Conservation (phyloP, 2,888 invertebrate species). For the Aleiodes alternator region DNA sequence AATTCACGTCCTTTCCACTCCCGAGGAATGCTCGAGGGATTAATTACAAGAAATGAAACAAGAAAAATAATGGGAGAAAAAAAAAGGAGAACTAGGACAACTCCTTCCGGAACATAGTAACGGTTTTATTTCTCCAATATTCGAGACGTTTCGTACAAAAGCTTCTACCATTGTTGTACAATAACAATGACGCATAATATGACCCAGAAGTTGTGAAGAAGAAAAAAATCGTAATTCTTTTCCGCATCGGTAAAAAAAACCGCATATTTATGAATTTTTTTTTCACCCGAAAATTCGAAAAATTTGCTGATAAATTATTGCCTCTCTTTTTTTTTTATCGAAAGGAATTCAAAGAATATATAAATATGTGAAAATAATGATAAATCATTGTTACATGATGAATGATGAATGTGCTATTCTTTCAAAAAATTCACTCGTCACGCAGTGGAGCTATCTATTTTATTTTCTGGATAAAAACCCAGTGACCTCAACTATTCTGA, state of each 20-base stretch:
- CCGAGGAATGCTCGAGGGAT: background rate
- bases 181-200: conserved; percentile 16
- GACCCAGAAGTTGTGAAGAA: conserved; percentile 7
- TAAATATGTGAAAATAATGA: no score
- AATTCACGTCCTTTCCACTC: no score
- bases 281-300: no score
- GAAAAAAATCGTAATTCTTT: conserved; percentile 14
- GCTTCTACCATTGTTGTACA: conserved; percentile 16
- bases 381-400: no score
- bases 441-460: no score
- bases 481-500: background rate
- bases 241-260: background rate
- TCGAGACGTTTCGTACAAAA: conserved; percentile 21
- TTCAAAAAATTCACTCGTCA: no score
- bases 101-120: background rate
- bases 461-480: background rate
- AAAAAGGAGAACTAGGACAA: background rate
- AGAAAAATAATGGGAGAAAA: background rate
- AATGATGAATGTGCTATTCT: no score
- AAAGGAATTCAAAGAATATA: no score
- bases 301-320: no score
- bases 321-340: no score
- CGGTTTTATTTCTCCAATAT: conserved; percentile 16
- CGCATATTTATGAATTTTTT: no score
- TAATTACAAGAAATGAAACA: conserved; percentile 1